Percentiles rank a stretch among this genome's conserved stretches.
phyloP scores from a whole-genome alignment of 2,888 invertebrate species.

The Gymnoscelis rufifasciata region DNA sequence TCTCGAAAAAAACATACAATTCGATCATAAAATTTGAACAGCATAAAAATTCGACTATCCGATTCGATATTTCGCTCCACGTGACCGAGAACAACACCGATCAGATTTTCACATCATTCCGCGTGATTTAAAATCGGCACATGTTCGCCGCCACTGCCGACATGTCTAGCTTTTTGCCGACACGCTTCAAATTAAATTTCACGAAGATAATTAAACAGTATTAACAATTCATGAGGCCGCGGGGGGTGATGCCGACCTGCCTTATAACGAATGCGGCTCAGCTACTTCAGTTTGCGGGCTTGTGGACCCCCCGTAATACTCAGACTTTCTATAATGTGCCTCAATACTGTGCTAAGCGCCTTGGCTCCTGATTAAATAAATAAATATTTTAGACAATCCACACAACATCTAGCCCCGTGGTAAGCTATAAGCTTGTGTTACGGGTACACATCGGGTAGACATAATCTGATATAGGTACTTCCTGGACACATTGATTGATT shows the following conservation, averaged over 20 bases:
- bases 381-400: too few species aligned
- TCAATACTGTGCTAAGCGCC: too few species aligned
- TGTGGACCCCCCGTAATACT: not conserved
- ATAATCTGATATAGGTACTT: too few species aligned
- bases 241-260: conserved; percentile 35
- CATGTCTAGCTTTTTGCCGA: conserved; percentile 16
- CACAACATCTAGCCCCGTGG: too few species aligned
- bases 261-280: conserved; percentile 9
- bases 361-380: too few species aligned
- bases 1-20: too few species aligned
- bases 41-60: too few species aligned
- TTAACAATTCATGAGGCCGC: conserved; percentile 57
- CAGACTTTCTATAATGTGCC: not conserved
- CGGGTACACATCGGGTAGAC: too few species aligned
- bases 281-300: conserved; percentile 13
- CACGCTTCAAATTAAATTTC: conserved; percentile 16
- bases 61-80: too few species aligned
- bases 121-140: conserved; percentile 1
- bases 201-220: conserved; percentile 51
- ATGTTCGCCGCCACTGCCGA: not conserved
- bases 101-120: not conserved
- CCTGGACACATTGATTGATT: too few species aligned
- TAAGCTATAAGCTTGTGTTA: too few species aligned
- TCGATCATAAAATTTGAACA: too few species aligned
- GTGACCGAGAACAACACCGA: not conserved